A percentile compares a stretch with the other conserved stretches of the same genome.
Conservation (phyloP, 2,113 vertebrate species). For the Cyanoderma ruficeps region DNA sequence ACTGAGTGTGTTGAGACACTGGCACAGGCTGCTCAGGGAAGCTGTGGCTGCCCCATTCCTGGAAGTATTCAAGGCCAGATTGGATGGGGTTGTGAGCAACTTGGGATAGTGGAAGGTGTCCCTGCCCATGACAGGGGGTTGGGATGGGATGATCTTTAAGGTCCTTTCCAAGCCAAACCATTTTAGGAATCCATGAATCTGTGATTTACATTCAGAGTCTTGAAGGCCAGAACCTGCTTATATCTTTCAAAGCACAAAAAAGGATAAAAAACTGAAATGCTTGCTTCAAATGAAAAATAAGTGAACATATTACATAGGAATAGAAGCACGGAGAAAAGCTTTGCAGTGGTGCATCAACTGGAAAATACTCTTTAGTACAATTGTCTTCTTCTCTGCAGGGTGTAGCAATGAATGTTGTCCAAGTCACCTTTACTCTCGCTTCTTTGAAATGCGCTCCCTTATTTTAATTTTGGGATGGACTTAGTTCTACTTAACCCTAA, state of each 20-base stretch:
- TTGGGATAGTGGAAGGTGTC: neutral
- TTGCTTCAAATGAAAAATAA: neutral
- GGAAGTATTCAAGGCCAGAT: neutral
- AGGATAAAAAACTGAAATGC: neutral
- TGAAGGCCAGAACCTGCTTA: neutral
- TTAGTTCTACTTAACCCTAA: neutral
- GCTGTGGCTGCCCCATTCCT: neutral
- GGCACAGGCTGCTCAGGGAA: neutral
- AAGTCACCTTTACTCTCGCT: neutral
- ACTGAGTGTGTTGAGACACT: accelerated
- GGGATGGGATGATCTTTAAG: neutral
- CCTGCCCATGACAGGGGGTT: neutral
- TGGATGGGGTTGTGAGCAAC: neutral
- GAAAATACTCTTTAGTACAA: neutral
- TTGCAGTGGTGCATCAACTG: accelerated
- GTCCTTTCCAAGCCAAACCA: neutral
- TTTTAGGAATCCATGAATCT: neutral
- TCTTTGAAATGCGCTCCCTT: neutral
- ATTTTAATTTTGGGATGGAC: neutral
- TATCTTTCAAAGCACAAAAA: neutral
- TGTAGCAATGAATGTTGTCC: neutral
- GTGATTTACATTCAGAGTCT: neutral
- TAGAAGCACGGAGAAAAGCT: neutral
- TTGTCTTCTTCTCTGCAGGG: neutral
- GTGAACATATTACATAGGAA: neutral